Evolutionary conservation across 2,113 vertebrate species (phyloP).

Genomic region (Dromaius novaehollandiae): DNA sequence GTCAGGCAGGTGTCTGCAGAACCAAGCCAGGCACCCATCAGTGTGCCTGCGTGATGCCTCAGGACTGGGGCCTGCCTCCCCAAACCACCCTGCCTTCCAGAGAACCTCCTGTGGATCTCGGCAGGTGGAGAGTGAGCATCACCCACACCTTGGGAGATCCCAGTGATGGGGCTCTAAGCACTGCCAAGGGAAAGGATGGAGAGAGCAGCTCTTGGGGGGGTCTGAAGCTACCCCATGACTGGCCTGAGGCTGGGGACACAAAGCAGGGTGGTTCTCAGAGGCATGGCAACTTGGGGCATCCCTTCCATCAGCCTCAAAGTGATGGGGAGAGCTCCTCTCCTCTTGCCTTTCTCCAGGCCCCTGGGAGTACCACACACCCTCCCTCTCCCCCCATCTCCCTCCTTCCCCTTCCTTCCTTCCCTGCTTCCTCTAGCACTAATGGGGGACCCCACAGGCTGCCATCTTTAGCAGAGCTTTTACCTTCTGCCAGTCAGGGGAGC

Average conservation of each 20-base stretch:
- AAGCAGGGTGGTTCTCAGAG: too few relatives aligned
- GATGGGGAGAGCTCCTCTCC: too few relatives aligned
- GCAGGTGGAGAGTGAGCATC: background rate
- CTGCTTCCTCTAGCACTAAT: background rate
- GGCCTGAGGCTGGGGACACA: too few relatives aligned
- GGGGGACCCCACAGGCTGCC: too few relatives aligned
- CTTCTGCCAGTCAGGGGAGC: background rate
- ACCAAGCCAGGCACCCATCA: background rate
- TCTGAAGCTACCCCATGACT: background rate
- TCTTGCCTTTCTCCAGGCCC: background rate
- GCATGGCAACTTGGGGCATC: background rate
- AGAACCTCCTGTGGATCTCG: background rate
- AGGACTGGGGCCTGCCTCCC: background rate
- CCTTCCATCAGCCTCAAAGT: background rate
- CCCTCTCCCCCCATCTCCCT: background rate
- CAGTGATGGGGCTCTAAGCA: background rate
- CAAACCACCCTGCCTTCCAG: background rate
- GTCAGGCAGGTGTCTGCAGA: slow-evolving; percentile 87
- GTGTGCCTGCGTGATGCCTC: background rate
- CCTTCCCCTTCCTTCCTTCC: background rate
- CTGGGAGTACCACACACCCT: background rate
- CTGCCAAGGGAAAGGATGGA: background rate
- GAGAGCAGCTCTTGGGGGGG: background rate
- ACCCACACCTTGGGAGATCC: background rate
- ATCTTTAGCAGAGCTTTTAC: background rate